Percentiles rank a stretch among this genome's conserved stretches.
Conservation (phyloP, 2,113 vertebrate species). For the Copsychus sechellarum region DNA sequence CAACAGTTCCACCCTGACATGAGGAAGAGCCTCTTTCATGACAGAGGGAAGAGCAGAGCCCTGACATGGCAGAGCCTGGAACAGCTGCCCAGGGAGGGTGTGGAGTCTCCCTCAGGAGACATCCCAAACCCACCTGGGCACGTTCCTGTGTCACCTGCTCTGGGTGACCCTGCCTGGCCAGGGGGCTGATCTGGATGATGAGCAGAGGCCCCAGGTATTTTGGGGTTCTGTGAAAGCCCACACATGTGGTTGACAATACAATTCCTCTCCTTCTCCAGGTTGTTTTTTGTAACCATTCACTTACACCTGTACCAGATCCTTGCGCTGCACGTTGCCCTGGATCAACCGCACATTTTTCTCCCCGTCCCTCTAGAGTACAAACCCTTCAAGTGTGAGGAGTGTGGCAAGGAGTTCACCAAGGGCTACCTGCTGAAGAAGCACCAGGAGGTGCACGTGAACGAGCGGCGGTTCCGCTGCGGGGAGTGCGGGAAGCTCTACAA, state of each 20-base stretch:
- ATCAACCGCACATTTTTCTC: not conserved
- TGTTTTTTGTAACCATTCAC: not conserved
- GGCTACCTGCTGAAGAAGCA: slow-evolving; percentile 96
- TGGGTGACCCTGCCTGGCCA: not conserved
- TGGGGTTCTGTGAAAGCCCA: not conserved
- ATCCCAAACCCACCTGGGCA: not conserved
- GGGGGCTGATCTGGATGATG: not conserved
- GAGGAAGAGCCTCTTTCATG: not conserved
- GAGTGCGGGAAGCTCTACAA: slow-evolving; percentile 98
- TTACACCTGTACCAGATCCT: not conserved
- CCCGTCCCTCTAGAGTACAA: slow-evolving; percentile 79
- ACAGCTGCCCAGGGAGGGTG: not conserved
- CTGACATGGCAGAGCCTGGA: not conserved
- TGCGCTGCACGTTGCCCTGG: not conserved
- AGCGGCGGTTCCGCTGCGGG: slow-evolving; percentile 93
- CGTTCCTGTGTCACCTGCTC: not conserved
- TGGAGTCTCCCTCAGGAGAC: not conserved
- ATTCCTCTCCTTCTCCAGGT: not conserved
- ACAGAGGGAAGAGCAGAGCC: not conserved
- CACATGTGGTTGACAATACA: accelerated
- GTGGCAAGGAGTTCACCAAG: slow-evolving; percentile 93
- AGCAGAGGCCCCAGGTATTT: not conserved
- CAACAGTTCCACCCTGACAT: accelerated
- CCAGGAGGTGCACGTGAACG: slow-evolving; percentile 88
- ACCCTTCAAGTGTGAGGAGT: slow-evolving; percentile 87